Evolutionary conservation across 2,113 vertebrate species (phyloP), one percentile per base, ranked within the genome.

Genomic region (Coturnix japonica): DNA sequence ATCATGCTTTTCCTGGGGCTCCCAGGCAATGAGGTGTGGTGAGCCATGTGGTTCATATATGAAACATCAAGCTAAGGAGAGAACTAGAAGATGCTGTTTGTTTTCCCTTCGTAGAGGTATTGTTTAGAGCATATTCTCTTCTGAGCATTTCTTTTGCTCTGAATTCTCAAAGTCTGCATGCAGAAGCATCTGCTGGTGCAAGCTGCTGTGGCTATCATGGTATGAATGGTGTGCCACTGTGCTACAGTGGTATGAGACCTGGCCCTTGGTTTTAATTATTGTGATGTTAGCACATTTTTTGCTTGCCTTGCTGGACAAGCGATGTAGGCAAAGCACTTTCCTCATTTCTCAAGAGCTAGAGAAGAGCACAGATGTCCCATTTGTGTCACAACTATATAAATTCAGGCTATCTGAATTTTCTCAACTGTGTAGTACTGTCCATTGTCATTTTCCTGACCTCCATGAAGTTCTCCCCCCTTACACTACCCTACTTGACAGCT

Each of bases 311-410:
- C 16, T 2, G 2, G 41, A 31, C 4, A 20, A 0, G 0, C 1
- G 0, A 6, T 3, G 1, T 4, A 28, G 41, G 37, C 70, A 65
- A 31, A 66, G 20, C 4, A 4, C 0, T 0, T 33, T 76, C 13
- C 37, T 37, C 10, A 10, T 37, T 2, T 46, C 14, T 51, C 54
- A 80, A 47, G 18, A 14, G 18, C 19, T 26, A 47, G 30, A 28
- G 25, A 94, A 74, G 25, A 73, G 7, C 35, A 35, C 6, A 28
- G 7, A 10, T 4, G 35, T 63, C 63, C 80, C 17, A 22, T 87
- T 59, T 79, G 43, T 67, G 56, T 77, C 46, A 56, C 26, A 2
- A 22, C 63, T 59, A 8, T 5, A 63, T 2, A 5, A 22, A 63
- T 85, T 66, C 51, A 39, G 5, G 18, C 1, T 53, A 47, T 76